Evolutionary conservation across 2,797 vertebrate genomes (phyloP).

Genomic region (Trachurus trachurus): DNA sequence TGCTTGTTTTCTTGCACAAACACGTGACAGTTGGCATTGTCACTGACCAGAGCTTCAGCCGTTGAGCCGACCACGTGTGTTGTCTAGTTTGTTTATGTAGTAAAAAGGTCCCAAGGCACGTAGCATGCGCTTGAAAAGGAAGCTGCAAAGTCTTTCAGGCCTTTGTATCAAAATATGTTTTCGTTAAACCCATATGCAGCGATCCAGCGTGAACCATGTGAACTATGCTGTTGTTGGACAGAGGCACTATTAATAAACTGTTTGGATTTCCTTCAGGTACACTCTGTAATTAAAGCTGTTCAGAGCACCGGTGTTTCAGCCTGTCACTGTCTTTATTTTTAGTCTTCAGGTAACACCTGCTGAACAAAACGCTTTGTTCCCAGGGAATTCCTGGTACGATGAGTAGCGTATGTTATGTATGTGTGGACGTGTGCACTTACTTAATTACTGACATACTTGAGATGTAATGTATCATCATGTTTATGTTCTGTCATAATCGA

Average conservation of each 20-base stretch:
- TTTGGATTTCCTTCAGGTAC: conserved; percentile 18
- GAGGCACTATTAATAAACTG: conserved; percentile 15
- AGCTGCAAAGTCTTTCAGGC: not conserved
- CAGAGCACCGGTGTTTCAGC: conserved; percentile 1
- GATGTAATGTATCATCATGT: too few species aligned
- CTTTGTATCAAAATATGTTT: not conserved
- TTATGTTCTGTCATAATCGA: too few species aligned
- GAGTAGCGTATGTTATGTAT: not conserved
- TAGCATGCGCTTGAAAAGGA: not conserved
- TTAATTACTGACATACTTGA: conserved; percentile 9
- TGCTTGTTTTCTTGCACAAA: not conserved
- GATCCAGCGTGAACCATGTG: not conserved
- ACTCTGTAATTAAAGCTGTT: conserved; percentile 26
- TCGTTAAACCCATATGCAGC: not conserved
- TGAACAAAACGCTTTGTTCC: not conserved
- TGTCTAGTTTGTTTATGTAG: not conserved
- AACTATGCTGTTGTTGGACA: not conserved
- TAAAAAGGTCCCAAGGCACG: not conserved
- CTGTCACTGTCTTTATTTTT: conserved; percentile 11
- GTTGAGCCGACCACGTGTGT: not conserved
- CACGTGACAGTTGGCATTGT: not conserved
- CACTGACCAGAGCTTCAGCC: not conserved
- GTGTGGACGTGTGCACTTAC: conserved; percentile 6
- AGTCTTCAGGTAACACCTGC: conserved; percentile 13
- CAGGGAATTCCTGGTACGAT: conserved; percentile 21